Conservation (phyloP, 2,888 invertebrate species). For the Gordius sp. region DNA sequence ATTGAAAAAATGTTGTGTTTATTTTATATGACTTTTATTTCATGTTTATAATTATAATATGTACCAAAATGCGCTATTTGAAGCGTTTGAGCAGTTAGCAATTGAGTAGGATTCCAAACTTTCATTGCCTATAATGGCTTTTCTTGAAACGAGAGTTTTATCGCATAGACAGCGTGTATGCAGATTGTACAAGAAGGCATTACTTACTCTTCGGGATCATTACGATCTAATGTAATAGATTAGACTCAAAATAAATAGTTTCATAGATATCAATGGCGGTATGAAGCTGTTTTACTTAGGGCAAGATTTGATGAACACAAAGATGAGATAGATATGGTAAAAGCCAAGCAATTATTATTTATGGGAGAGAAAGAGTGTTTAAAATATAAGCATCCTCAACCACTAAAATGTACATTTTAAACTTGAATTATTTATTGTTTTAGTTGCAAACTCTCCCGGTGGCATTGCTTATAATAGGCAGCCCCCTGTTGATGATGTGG, state of each 20-base stretch:
- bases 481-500: background rate
- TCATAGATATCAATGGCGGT: background rate
- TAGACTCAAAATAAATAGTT: no score
- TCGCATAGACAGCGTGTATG: background rate
- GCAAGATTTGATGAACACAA: background rate
- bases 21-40: no score
- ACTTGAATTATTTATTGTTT: background rate
- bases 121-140: no score
- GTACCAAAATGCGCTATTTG: no score
- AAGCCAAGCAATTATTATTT: background rate
- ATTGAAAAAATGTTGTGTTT: no score
- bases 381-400: constrained; percentile 6
- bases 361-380: background rate
- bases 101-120: no score
- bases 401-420: background rate
- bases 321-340: background rate
- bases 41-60: no score
- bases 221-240: background rate
- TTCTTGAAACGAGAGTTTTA: background rate
- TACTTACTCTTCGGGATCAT: constrained; percentile 1
- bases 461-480: background rate
- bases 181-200: background rate
- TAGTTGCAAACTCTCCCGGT: no score
- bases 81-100: no score
- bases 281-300: background rate